phyloP scores from a whole-genome alignment of 2,797 vertebrate genomes.

The Dryobates pubescens region DNA sequence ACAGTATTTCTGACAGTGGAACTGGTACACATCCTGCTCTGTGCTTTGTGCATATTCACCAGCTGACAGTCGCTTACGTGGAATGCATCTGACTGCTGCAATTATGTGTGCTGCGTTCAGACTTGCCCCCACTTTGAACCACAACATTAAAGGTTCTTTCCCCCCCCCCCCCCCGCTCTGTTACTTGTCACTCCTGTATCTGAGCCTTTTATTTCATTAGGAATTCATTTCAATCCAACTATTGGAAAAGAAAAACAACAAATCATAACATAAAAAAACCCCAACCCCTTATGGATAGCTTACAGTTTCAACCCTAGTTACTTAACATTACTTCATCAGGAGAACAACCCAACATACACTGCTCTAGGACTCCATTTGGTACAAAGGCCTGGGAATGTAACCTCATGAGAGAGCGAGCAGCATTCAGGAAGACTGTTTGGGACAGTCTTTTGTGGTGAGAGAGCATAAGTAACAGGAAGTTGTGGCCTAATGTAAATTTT shows the following conservation, averaged over 20 bases:
- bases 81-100: neutral
- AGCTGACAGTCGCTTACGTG: neutral
- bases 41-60: neutral
- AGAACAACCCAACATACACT: neutral
- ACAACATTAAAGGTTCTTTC: neutral
- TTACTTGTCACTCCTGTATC: neutral
- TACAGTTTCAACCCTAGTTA: neutral
- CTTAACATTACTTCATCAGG: neutral
- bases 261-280: neutral
- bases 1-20: rapidly evolving
- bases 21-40: rapidly evolving
- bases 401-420: neutral
- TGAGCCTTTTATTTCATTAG: neutral
- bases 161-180: no score
- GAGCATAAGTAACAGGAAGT: neutral
- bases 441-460: neutral
- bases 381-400: neutral
- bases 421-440: neutral
- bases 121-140: neutral
- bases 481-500: neutral
- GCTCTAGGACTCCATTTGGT: neutral
- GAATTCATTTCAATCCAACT: neutral
- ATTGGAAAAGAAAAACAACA: neutral
- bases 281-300: neutral
- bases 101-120: neutral